Evolutionary conservation across 2,888 invertebrate genomes (phyloP), one percentile per base, ranked within the genome.

Genomic region (Mythimna vitellina): DNA sequence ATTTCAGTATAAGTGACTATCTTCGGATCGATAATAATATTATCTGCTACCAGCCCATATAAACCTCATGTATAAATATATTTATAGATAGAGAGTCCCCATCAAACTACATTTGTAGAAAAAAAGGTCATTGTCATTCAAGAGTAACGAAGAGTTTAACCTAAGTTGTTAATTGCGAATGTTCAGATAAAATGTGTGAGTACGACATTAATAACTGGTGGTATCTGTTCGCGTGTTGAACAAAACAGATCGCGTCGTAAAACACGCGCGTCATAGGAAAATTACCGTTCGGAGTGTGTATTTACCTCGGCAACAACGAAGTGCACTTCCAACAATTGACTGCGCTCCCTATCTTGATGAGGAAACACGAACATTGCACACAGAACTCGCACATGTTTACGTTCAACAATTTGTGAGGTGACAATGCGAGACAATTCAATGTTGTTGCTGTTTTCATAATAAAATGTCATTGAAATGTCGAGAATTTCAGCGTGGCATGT

Each of bases 261-360:
- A 74, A 80, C 69, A 82, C 77, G 73, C 72, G 76, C 82, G 84
- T 86, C 87, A 87, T 80, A 80, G 84, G 80, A 87, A 84, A 90
- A 88, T 89, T 87, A 81, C 82, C 32, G 79, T 75, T 80, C 75
- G 72, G 57, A 82, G 81, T 78, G 82, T 88, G 84, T 83, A 78
- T 85, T 89, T 88, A 87, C 72, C 70, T 82, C 78, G 88, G 90
- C 87, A 81, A 93, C 92, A 92, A 89, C 90, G 81, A 93, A 91
- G 93, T 92, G 92, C 92, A 93, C 93, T 93, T 86, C 84, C 80
- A 82, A 89, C 92, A 91, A 93, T 93, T 93, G 91, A 89, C 87
- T 88, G 81, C 78, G 38, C 73, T 80, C 70, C 76, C 90, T 91
- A 91, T 92, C 89, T 81, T 88, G 90, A 93, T 91, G 87, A 84